Conservation (phyloP, 1,140 invertebrate genomes). For the Drosophila auraria region DNA sequence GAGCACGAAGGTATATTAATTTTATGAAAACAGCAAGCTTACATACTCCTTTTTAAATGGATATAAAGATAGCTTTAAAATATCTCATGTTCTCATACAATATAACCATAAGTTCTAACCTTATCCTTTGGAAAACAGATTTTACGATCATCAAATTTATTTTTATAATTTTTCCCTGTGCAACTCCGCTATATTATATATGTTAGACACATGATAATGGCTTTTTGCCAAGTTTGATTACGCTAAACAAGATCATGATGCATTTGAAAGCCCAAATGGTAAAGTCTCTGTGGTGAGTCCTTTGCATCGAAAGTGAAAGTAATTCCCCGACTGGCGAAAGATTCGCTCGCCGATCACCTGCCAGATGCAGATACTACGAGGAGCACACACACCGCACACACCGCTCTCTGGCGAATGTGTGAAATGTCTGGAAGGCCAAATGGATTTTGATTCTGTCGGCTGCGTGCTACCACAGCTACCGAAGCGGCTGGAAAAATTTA, state of each 20-base stretch:
- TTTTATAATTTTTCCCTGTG: conserved; percentile 14
- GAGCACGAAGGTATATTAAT: background rate
- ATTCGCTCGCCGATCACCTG: conserved; percentile 61
- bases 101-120: background rate
- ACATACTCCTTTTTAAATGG: too few species aligned
- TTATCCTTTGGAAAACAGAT: background rate
- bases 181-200: conserved; percentile 42
- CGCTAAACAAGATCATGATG: conserved; percentile 76
- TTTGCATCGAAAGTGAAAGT: conserved; percentile 78
- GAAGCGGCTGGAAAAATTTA: conserved; percentile 55
- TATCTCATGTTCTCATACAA: too few species aligned
- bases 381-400: conserved; percentile 5
- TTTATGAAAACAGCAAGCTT: too few species aligned
- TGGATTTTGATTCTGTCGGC: conserved; percentile 49
- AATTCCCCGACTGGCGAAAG: conserved; percentile 36
- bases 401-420: conserved; percentile 20
- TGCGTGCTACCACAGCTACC: conserved; percentile 47
- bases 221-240: conserved; percentile 74
- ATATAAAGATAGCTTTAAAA: too few species aligned
- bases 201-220: conserved; percentile 67
- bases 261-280: conserved; percentile 77
- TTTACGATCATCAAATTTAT: background rate
- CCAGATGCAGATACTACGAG: conserved; percentile 55
- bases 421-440: conserved; percentile 62
- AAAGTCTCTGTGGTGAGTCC: conserved; percentile 60